Conservation (phyloP, 2,113 vertebrate species). For the Cyrtonyx montezumae region DNA sequence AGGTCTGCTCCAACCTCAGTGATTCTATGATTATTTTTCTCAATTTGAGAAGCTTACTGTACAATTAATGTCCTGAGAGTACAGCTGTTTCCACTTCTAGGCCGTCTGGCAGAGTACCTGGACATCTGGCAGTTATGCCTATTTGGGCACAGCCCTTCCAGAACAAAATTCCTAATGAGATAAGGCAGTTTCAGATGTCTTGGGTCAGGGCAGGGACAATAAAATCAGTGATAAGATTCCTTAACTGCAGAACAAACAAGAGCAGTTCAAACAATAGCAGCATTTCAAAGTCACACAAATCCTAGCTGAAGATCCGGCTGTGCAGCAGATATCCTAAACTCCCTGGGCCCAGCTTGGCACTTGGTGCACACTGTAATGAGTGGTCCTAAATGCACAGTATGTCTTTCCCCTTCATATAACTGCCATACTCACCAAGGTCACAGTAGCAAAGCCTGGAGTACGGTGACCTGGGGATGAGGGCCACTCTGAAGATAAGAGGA, state of each 20-base stretch:
- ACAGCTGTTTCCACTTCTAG: not conserved
- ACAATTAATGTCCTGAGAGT: accelerated
- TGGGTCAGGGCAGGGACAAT: conserved; percentile 19
- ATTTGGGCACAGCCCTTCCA: not conserved
- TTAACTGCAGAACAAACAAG: conserved; percentile 48
- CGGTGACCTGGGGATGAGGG: not conserved
- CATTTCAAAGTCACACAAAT: not conserved
- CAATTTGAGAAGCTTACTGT: not conserved
- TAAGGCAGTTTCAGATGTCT: not conserved
- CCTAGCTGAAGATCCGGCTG: not conserved
- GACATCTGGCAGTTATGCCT: not conserved
- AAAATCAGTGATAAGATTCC: conserved; percentile 27
- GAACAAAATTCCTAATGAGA: not conserved
- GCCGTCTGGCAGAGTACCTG: not conserved
- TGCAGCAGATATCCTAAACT: not conserved
- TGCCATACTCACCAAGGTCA: not conserved
- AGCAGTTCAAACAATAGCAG: not conserved
- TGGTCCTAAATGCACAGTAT: accelerated
- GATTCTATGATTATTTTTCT: not conserved
- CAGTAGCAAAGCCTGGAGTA: not conserved
- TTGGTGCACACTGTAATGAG: not conserved
- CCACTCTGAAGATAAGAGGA: not conserved
- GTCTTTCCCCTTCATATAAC: not conserved
- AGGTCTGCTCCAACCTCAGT: too few species aligned
- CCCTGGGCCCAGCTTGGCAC: not conserved